Percentiles rank a stretch among this genome's conserved stretches.
These are phyloP conservation scores for Syrista parreyssii DNA, from an alignment of 2,888 invertebrate genomes.

Conservation along the genomic window DNA sequence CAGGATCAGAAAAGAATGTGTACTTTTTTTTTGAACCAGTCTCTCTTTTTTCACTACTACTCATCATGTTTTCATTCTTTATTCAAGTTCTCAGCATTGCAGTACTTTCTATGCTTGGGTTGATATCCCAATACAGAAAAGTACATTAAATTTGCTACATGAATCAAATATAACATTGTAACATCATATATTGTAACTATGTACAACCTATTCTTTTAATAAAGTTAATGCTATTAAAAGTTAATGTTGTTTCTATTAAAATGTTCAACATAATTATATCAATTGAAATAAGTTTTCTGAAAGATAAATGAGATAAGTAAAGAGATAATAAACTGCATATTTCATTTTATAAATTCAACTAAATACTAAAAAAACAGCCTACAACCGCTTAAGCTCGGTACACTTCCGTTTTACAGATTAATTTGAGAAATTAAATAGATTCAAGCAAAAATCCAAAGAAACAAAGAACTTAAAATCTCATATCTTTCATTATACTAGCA, in stretches of 20 bases:
- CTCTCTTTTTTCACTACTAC: conserved; percentile 40
- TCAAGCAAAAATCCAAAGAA: not conserved
- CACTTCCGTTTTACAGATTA: not conserved
- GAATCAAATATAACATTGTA: not conserved
- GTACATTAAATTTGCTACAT: not conserved
- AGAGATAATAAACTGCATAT: not conserved
- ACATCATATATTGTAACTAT: not conserved
- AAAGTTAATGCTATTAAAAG: not conserved
- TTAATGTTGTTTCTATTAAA: not conserved
- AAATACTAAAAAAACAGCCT: not conserved
- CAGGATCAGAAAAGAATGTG: conserved; percentile 53
- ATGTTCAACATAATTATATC: not conserved
- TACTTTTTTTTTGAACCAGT: conserved; percentile 47
- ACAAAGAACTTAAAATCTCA: not conserved
- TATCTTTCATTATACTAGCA: not conserved
- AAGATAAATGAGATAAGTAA: not conserved
- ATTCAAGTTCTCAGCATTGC: conserved; percentile 9
- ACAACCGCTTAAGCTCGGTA: not conserved
- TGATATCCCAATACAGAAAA: not conserved
- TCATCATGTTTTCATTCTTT: conserved; percentile 48
- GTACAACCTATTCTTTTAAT: not conserved
- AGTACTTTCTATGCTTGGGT: not conserved
- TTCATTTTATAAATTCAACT: not conserved
- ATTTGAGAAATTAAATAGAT: not conserved
- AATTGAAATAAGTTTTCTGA: not conserved